phyloP scores from a whole-genome alignment of 2,888 invertebrate species.

The Cryptocheilus praepositus region DNA sequence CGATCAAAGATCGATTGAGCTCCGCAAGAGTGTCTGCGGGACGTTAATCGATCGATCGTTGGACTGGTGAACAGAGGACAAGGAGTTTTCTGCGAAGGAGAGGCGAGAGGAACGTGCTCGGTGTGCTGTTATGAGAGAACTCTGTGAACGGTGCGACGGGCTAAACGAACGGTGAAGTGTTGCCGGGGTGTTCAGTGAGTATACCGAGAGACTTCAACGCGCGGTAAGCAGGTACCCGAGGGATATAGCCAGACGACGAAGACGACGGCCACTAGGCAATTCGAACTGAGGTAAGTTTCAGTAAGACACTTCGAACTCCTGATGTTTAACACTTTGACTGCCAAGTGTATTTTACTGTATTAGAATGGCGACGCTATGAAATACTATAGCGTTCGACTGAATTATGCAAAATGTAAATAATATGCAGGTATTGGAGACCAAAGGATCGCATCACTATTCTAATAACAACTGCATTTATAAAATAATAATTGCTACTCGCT shows the following conservation, averaged over 20 bases:
- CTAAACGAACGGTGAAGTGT: slow-evolving; percentile 56
- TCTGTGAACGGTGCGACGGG: slow-evolving; percentile 49
- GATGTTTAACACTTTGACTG: no score
- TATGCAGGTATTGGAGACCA: no score
- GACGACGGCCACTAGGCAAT: slow-evolving; percentile 48
- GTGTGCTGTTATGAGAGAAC: slow-evolving; percentile 49
- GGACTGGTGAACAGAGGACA: not conserved
- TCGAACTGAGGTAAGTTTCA: slow-evolving; percentile 56
- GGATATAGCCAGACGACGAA: slow-evolving; percentile 52
- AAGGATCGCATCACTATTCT: no score
- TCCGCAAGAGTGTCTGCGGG: no score
- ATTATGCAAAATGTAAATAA: no score
- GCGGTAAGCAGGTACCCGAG: slow-evolving; percentile 52
- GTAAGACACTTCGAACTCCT: not conserved
- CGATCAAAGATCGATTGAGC: no score
- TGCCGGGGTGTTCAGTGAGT: slow-evolving; percentile 62
- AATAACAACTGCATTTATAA: no score
- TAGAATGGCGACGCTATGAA: no score
- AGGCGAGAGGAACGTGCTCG: slow-evolving; percentile 29
- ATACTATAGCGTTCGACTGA: no score
- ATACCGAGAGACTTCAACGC: slow-evolving; percentile 65
- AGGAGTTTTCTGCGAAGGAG: not conserved
- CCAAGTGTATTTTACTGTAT: no score
- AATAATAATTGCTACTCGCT: no score
- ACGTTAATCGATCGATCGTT: not conserved